Percentiles rank a stretch among this genome's conserved stretches.
Conservation (phyloP, 2,888 invertebrate genomes). For the Stomorhina lunata region DNA sequence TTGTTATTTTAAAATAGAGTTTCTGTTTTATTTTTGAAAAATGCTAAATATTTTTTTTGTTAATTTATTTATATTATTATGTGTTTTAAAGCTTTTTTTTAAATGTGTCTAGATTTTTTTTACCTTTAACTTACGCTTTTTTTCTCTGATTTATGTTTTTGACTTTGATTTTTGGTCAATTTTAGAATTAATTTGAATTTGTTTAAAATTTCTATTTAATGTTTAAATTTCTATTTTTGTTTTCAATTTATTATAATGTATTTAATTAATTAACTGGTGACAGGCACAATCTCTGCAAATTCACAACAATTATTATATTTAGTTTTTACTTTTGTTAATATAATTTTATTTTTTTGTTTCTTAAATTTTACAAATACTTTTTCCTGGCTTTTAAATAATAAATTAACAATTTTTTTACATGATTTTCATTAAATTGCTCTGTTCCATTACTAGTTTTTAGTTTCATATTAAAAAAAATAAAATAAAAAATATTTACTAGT, state of each 20-base stretch:
- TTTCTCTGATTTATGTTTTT: not conserved
- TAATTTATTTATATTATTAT: not conserved
- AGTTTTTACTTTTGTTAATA: not conserved
- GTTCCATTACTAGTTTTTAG: no score
- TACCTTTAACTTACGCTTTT: not conserved
- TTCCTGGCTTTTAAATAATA: no score
- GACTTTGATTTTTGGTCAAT: slow-evolving; percentile 8
- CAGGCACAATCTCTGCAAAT: slow-evolving; percentile 70
- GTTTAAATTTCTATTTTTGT: no score
- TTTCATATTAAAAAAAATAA: not conserved
- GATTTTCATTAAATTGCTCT: no score
- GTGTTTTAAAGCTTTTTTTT: slow-evolving; percentile 44
- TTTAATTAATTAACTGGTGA: slow-evolving; percentile 64
- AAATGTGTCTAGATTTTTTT: slow-evolving; percentile 22
- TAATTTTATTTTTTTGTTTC: not conserved
- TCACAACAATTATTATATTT: slow-evolving; percentile 62
- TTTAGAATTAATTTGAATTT: slow-evolving; percentile 18
- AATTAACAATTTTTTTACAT: no score
- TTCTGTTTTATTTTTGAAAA: not conserved
- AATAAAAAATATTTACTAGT: not conserved
- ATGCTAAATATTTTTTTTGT: not conserved
- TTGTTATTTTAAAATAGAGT: not conserved
- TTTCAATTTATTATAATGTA: slow-evolving; percentile 17
- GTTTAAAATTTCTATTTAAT: slow-evolving; percentile 37
- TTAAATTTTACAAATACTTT: no score